phyloP scores from a whole-genome alignment of 2,888 invertebrate species.

The Alentia gelatinosa region DNA sequence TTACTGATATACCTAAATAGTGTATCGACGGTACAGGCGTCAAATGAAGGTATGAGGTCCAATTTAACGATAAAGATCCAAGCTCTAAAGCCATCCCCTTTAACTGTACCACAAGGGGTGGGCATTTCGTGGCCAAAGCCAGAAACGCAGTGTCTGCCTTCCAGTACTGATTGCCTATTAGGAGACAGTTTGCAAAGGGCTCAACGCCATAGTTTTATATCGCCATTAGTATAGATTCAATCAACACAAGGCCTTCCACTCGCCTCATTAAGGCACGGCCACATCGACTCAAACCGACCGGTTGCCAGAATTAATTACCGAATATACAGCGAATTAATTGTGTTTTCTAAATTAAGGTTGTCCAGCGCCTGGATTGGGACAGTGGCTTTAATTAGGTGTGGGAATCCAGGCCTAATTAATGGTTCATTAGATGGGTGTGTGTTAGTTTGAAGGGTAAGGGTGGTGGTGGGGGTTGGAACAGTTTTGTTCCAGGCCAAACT shows the following conservation, averaged over 20 bases:
- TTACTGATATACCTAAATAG: too few relatives aligned
- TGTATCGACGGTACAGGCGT: too few relatives aligned
- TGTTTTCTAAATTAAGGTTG: conserved; percentile 21
- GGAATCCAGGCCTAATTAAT: conserved; percentile 7
- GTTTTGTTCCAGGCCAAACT: not conserved
- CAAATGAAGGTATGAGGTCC: too few relatives aligned
- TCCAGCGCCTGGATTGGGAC: conserved; percentile 4
- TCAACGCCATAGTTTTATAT: not conserved
- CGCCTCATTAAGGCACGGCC: not conserved
- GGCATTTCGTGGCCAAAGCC: not conserved
- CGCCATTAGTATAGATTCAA: conserved; percentile 42
- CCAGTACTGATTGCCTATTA: not conserved
- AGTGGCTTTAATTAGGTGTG: not conserved
- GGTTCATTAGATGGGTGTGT: not conserved
- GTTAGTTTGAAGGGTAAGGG: not conserved
- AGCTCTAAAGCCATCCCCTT: too few relatives aligned
- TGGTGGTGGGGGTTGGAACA: not conserved
- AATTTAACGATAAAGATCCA: too few relatives aligned
- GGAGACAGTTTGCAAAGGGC: not conserved
- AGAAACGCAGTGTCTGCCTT: not conserved
- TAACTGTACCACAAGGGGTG: not conserved
- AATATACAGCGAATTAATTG: conserved; percentile 15
- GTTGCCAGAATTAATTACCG: not conserved
- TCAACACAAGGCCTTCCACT: not conserved
- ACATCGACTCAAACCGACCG: not conserved